Conservation (phyloP, 2,113 vertebrate species). For the Candoia aspera region DNA sequence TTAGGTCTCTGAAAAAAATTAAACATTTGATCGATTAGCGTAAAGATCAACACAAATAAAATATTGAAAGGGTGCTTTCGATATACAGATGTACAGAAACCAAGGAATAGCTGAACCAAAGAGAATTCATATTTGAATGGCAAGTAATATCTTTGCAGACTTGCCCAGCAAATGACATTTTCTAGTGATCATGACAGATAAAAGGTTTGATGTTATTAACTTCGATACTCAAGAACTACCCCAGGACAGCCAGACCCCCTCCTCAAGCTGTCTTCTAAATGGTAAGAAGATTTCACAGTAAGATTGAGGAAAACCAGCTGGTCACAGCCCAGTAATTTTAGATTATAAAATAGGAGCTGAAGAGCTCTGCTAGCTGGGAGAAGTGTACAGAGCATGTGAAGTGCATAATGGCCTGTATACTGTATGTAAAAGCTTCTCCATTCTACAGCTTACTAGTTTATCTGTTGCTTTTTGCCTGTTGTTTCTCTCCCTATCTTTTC, state of each 20-base stretch:
- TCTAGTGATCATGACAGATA: neutral
- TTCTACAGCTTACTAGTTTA: neutral
- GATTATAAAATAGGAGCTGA: neutral
- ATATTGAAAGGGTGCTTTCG: neutral
- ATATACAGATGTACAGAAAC: neutral
- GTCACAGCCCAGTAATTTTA: neutral
- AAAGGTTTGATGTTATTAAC: neutral
- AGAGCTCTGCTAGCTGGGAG: neutral
- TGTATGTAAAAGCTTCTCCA: neutral
- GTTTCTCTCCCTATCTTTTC: neutral
- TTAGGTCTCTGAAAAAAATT: conserved; percentile 82
- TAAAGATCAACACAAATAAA: neutral
- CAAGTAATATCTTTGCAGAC: neutral
- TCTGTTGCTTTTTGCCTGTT: neutral
- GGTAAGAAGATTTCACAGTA: neutral
- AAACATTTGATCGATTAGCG: neutral
- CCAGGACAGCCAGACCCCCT: neutral
- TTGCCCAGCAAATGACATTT: neutral
- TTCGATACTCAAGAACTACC: neutral
- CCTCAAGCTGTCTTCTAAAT: neutral
- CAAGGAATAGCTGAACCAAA: neutral
- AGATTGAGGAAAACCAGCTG: neutral
- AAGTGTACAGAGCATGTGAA: neutral
- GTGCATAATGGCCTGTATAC: neutral
- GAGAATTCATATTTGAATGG: neutral